Conservation (phyloP, 2,113 vertebrate species). For the Thalassarche chlororhynchos region DNA sequence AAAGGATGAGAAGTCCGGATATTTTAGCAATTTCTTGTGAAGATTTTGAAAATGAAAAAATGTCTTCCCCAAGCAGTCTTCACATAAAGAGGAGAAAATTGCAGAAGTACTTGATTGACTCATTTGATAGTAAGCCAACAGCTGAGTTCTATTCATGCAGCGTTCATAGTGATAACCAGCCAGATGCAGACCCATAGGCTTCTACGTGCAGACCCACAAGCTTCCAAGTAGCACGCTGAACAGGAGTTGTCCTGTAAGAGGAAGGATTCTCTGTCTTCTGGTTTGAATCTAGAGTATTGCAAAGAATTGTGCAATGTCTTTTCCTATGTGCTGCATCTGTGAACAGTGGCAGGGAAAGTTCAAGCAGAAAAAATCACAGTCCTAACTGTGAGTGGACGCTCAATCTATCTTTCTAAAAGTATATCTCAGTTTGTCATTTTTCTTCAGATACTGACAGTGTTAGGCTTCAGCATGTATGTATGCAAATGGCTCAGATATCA, state of each 20-base stretch:
- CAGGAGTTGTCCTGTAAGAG: neutral
- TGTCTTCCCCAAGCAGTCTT: neutral
- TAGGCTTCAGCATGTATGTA: neutral
- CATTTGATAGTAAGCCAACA: neutral
- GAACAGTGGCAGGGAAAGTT: neutral
- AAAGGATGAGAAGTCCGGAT: neutral
- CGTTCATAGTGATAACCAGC: neutral
- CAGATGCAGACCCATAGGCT: neutral
- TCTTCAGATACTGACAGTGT: neutral
- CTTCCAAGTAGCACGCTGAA: neutral
- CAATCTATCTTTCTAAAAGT: neutral
- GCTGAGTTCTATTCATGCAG: neutral
- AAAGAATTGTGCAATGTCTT: neutral
- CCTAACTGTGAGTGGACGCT: neutral
- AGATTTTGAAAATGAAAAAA: neutral
- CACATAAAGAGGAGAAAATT: neutral
- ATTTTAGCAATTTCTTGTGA: neutral
- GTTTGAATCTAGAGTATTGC: neutral
- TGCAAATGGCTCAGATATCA: constrained; percentile 41
- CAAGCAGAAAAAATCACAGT: neutral
- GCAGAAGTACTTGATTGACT: neutral
- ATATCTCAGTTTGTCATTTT: neutral
- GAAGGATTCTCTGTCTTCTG: neutral
- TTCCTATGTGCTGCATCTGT: neutral
- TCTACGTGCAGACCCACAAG: neutral